Evolutionary conservation across 2,888 invertebrate species (phyloP).

Genomic region (Dolichomitus sp.): DNA sequence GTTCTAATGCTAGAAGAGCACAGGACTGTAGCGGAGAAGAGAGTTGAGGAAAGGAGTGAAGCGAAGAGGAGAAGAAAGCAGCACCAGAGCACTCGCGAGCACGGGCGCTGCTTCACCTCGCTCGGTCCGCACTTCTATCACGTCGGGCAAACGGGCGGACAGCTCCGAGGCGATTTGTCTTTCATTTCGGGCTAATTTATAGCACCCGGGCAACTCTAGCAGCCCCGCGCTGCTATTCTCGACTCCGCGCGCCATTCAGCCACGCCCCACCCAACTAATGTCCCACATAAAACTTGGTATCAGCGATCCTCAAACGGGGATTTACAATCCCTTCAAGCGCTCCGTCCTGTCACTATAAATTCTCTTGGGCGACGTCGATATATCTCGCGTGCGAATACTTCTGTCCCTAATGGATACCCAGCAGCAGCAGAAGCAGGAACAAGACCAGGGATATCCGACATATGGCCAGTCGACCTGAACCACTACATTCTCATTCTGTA

Average conservation of each 20-base stretch:
- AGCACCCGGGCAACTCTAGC: slow-evolving; percentile 81
- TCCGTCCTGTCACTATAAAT: slow-evolving; percentile 84
- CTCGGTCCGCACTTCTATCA: slow-evolving; percentile 84
- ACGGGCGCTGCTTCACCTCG: slow-evolving; percentile 79
- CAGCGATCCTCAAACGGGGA: slow-evolving; percentile 86
- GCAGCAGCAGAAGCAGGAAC: slow-evolving; percentile 60
- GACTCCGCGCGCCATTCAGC: slow-evolving; percentile 81
- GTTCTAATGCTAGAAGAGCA: slow-evolving; percentile 60
- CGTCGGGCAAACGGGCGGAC: slow-evolving; percentile 85
- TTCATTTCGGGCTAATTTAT: slow-evolving; percentile 86
- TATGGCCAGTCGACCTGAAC: slow-evolving; percentile 63
- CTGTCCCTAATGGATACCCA: slow-evolving; percentile 85
- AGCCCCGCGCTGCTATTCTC: slow-evolving; percentile 76
- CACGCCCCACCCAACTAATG: slow-evolving; percentile 86
- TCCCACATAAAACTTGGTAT: slow-evolving; percentile 86
- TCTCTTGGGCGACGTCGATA: slow-evolving; percentile 84
- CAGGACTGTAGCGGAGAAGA: slow-evolving; percentile 60
- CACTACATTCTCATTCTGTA: slow-evolving; percentile 72
- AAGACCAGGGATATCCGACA: slow-evolving; percentile 58
- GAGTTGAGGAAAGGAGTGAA: slow-evolving; percentile 57
- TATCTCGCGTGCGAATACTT: slow-evolving; percentile 85
- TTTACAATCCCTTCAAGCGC: slow-evolving; percentile 86
- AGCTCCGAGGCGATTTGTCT: slow-evolving; percentile 86
- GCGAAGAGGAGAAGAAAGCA: slow-evolving; percentile 52
- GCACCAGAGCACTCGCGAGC: slow-evolving; percentile 65